These are phyloP conservation scores for Mormoops blainvillei DNA, from an alignment of 2,113 vertebrate genomes.

Conservation along the genomic window DNA sequence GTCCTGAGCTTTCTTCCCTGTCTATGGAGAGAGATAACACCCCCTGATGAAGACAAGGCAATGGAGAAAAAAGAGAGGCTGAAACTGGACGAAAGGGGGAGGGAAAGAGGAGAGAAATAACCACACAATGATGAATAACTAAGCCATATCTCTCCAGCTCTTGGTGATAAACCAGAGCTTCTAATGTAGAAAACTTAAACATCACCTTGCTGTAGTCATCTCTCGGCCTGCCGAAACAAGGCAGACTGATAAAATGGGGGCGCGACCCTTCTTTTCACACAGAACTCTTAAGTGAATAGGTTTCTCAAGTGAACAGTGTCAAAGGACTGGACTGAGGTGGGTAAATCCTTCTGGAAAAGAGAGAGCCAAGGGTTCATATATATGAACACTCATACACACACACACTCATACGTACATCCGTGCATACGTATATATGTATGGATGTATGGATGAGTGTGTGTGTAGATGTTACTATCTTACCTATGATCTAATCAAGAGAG, in stretches of 20 bases:
- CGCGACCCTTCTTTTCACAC: not conserved
- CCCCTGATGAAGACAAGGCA: not conserved
- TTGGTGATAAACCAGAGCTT: not conserved
- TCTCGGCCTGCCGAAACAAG: not conserved
- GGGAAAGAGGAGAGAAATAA: not conserved
- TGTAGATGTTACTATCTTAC: not conserved
- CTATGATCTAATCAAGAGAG: not conserved
- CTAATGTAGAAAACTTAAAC: not conserved
- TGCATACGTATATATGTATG: too few relatives aligned
- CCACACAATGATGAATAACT: not conserved
- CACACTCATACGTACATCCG: too few relatives aligned
- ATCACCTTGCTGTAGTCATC: not conserved
- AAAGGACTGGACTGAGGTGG: not conserved
- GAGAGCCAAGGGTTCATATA: not conserved
- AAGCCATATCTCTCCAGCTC: not conserved
- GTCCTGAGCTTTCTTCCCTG: not conserved
- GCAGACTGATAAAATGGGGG: not conserved
- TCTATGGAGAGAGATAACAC: not conserved
- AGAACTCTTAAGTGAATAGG: not conserved
- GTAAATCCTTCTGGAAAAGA: not conserved
- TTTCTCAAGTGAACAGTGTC: not conserved
- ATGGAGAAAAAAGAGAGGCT: not conserved
- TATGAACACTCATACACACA: too few relatives aligned
- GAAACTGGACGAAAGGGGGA: not conserved
- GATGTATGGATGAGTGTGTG: not conserved